Conservation (phyloP, 1,140 invertebrate genomes). For the Charaxes varanes region DNA sequence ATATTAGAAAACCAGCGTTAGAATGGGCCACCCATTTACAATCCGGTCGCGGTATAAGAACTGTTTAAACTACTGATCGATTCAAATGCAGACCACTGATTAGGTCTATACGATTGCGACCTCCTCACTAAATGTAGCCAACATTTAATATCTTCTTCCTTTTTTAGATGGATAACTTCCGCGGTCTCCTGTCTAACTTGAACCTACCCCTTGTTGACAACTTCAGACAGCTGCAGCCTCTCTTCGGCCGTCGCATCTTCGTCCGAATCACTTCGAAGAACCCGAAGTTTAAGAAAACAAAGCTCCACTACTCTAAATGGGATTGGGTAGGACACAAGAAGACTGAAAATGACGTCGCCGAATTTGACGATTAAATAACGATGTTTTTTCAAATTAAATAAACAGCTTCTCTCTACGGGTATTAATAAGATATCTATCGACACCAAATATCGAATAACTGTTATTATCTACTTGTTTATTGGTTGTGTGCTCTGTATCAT, state of each 20-base stretch:
- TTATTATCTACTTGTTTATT: conserved; percentile 31
- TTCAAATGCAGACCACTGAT: too few species aligned
- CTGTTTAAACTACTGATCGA: too few species aligned
- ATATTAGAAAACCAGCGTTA: too few species aligned
- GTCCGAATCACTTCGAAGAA: conserved; percentile 75
- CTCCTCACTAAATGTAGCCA: too few species aligned
- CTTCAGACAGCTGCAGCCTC: conserved; percentile 76
- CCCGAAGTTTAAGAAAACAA: conserved; percentile 73
- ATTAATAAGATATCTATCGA: conserved; percentile 27
- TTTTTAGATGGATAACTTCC: conserved; percentile 78
- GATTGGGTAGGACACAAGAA: conserved; percentile 75
- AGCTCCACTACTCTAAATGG: conserved; percentile 77
- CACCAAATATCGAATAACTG: conserved; percentile 38
- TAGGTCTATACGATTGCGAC: too few species aligned
- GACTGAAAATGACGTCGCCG: conserved; percentile 57
- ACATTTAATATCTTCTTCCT: too few species aligned
- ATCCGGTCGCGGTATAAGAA: too few species aligned
- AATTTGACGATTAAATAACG: conserved; percentile 57
- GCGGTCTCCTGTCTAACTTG: conserved; percentile 76
- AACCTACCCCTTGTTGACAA: conserved; percentile 76
- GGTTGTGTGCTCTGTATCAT: conserved; percentile 45
- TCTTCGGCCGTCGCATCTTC: conserved; percentile 79
- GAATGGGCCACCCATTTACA: too few species aligned
- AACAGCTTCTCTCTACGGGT: conserved; percentile 40
- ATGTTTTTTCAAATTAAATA: conserved; percentile 23